Conservation (phyloP, 92 coral and sea anemone genomes). For the Siderastrea siderea region DNA sequence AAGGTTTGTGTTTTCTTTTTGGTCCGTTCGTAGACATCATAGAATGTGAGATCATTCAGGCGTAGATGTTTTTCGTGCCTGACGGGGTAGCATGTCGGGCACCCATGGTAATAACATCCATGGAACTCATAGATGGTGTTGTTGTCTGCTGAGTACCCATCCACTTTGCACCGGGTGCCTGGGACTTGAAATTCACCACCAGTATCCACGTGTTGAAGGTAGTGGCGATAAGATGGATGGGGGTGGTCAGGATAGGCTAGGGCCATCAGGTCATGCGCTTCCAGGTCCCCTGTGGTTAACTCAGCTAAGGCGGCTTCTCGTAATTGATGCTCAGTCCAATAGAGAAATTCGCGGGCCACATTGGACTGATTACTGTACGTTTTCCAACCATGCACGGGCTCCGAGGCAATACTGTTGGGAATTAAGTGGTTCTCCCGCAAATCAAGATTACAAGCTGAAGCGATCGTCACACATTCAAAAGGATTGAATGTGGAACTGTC, state of each 20-base stretch:
- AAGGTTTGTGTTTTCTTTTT: background rate
- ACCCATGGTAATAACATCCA: slow-evolving; percentile 52
- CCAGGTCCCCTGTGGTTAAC: background rate
- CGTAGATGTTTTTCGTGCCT: background rate
- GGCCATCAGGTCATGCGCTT: background rate
- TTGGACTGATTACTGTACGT: background rate
- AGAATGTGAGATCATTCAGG: background rate
- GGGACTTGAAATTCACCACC: background rate
- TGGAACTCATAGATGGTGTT: slow-evolving; percentile 49
- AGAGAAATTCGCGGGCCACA: background rate
- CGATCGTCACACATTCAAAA: slow-evolving; percentile 25
- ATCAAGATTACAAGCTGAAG: slow-evolving; percentile 6
- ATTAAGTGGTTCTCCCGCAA: background rate
- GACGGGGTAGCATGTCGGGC: background rate
- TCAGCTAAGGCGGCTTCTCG: background rate
- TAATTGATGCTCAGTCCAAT: background rate
- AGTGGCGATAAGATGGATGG: background rate
- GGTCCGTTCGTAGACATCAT: background rate
- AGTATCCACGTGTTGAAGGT: background rate
- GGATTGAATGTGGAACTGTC: slow-evolving; percentile 7
- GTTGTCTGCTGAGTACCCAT: slow-evolving; percentile 1
- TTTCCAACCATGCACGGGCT: slow-evolving; percentile 15
- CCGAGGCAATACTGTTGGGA: background rate
- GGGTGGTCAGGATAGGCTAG: background rate
- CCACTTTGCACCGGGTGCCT: background rate